Evolutionary conservation across 2,113 vertebrate species (phyloP), one percentile per base, ranked within the genome.

Genomic region (Catharus minimus): DNA sequence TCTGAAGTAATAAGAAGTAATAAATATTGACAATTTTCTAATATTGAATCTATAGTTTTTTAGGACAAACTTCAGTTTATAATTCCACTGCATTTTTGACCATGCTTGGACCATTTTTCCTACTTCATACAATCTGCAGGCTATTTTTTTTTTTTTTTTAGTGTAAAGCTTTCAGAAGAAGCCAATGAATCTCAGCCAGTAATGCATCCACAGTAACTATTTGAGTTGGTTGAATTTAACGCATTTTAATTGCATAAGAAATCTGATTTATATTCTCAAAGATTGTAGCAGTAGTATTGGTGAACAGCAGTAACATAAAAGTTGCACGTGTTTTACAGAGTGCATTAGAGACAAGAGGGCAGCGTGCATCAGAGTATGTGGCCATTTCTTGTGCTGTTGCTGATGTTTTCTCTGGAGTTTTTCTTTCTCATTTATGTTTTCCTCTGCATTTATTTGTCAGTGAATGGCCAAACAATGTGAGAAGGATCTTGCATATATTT

Each of bases 401-500:
- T 77, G 61, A n/a, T 81, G 56, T 60, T 88, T 91, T 64, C 61
- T 84, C 66, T 80, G n/a, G 47, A 88, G 30, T 78, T 91, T 82
- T 92, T 61, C 78, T 36, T 86, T 57, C 65, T 88, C 38, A 22
- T 91, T 88, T 87, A 20, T 92, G 28, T 86, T 77, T 93, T 94
- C 49, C 18, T 76, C 44, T 73, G 47, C 67, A 13, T 93, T 93
- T 95, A 24, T 88, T 95, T 92, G 27, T 27, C 71, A 64, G 30
- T 44, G 50, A 95, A 43, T 3, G 11, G 75, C 53, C 77, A 80
- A 78, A 90, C 38, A 93, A 66, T 88, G 68, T 4, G 39, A 73
- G 80, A 86, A 94, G 89, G 58, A 57, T 89, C 92, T 95, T 93
- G 73, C 75, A 82, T 94, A 83, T 43, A 60, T 94, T 87, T 82